Base-by-base conservation (phyloP, 2,888 invertebrate genomes). In the Lithophane socia region DNA sequence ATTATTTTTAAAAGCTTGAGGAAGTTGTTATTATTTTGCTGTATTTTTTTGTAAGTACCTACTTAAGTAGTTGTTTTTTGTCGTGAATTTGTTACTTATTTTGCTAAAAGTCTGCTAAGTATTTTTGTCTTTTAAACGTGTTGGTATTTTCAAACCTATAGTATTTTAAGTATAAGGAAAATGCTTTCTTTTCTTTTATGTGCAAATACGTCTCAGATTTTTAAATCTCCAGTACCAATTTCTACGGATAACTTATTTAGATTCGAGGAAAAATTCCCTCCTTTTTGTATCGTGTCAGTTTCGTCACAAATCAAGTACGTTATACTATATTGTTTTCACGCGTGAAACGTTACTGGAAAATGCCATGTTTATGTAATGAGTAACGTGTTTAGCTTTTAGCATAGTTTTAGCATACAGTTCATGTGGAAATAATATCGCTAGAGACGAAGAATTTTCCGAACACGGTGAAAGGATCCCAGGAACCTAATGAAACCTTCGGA, bases 291-390 rank as follows among this genome's bases (percentile, higher is more conserved):
- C 9, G 68, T 37, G 71, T 58, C 75, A 82, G 37, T 65, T 79
- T 67, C 44, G 47, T 63, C 29, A 52, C 37, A 64, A 73, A 77
- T 80, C 66, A 75, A 77, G 52, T 58, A 16, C 37, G 0, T 52
- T 29, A 13, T 52, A 16, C 64, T 68, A 82, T 72, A 79, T 84
- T 87, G 73, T 82, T 81, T 79, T 75, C 68, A 68, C 68, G 54
- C 74, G 24, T 80, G 56, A 85, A 79, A 77, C 69, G 69, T 81
- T 82, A 67, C 72, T 44, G 56, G 61, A 74, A 87, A 67, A 82
- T 16, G 60, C 37, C 42, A 75, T 84, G 84, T 86, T 84, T 84
- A 69, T 66, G 3, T 80, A 73, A 86, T 84, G 75, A 86, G 77
- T 63, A 72, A 75, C 73, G 52, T 69, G 70, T 5, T 18, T 42